These are phyloP conservation scores for Calypte anna DNA, from an alignment of 2,113 vertebrate genomes.

Conservation along the genomic window DNA sequence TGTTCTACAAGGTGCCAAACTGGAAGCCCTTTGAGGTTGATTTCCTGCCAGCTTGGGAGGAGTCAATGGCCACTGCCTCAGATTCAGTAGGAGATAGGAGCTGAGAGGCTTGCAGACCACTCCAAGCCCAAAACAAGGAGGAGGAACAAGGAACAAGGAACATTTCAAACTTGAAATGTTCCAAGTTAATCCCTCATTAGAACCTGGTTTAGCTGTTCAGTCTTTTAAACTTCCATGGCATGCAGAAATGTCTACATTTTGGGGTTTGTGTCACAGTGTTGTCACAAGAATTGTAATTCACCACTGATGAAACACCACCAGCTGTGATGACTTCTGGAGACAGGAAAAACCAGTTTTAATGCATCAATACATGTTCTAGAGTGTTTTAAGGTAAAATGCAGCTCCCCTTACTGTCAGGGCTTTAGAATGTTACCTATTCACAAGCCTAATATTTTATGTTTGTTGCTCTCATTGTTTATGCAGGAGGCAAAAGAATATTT, in stretches of 20 bases:
- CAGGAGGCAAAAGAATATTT: neutral
- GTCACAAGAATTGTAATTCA: neutral
- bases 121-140: neutral
- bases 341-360: neutral
- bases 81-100: neutral
- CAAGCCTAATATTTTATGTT: neutral
- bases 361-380: neutral
- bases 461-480: neutral
- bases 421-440: neutral
- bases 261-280: neutral
- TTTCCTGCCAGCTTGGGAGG: neutral
- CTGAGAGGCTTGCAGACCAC: neutral
- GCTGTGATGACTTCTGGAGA: neutral
- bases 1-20: neutral
- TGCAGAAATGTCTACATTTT: neutral
- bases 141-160: no score
- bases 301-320: neutral
- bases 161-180: conserved; percentile 1
- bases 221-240: neutral
- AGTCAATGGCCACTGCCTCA: neutral
- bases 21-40: neutral
- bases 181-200: neutral
- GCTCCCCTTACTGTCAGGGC: neutral
- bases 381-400: neutral
- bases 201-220: neutral